Base-by-base conservation (phyloP, 2,113 vertebrate species). In the Columbina picui region DNA sequence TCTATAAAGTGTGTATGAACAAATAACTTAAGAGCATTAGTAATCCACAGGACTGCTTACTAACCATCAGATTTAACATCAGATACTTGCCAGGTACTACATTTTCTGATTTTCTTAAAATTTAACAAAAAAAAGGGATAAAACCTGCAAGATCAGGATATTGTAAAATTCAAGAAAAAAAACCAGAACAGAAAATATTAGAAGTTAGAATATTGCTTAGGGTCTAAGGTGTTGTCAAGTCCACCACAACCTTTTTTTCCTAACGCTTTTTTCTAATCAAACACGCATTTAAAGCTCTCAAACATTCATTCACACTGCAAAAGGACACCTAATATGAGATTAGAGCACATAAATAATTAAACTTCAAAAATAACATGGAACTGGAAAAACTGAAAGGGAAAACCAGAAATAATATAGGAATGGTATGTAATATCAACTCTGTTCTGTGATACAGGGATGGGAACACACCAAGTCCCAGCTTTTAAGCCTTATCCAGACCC, bases 181-280 rank as follows among this genome's bases (percentile, higher is more conserved):
- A 89, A 50, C 0, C 0, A 60, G 7, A 84, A 27, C 0, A 6
- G 34, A 47, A 75, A 75, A 80, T 36, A 0, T 2, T 43, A 41
- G 8, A 36, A 43, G 45, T 43, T 18, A 74, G 20, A 74, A 55
- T 38, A 80, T 39, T 88, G 26, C 10, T 75, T 56, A 36, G 13
- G 22, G 59, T 95, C 27, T 68, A 71, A 10, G 57, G 49, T 21
- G 50, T 61, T 90, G 61, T n/a, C 45, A 36, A 12, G 61, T 89
- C 30, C 30, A 75, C 6, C 23, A 22, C 8, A 17, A 36, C 34
- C 3, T 3, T 39, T 76, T 77, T 82, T 47, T 6, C 1, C 27
- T 52, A 63, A 20, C 12, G 45, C 27, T 70, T 90, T 14, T 14
- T 65, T 67, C 15, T 21, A 73, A 87, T 59, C 15, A 47, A 91